These are phyloP conservation scores for Rosalia funebris DNA, from an alignment of 2,888 invertebrate genomes.

Conservation along the genomic window DNA sequence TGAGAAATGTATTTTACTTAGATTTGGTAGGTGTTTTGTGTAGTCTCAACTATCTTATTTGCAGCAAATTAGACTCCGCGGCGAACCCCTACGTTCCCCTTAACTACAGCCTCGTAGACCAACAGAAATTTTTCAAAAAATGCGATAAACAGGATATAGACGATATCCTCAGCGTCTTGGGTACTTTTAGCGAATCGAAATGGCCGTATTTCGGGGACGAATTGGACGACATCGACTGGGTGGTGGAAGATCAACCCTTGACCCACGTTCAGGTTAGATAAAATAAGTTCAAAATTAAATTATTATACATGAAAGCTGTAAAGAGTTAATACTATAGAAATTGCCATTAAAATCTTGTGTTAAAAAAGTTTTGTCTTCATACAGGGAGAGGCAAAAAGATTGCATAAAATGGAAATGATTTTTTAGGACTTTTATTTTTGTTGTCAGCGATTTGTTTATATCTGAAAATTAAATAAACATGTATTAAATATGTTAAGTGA, in stretches of 20 bases:
- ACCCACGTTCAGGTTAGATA: slow-evolving; percentile 67
- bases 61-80: slow-evolving; percentile 62
- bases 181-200: slow-evolving; percentile 56
- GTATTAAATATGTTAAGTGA: no score
- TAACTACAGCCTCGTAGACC: slow-evolving; percentile 68
- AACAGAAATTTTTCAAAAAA: slow-evolving; percentile 67
- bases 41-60: slow-evolving; percentile 8
- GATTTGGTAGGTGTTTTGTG: neutral
- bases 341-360: no score
- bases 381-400: no score
- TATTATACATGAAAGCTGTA: no score
- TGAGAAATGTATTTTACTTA: no score
- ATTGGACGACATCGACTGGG: slow-evolving; percentile 64
- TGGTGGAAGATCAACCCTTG: slow-evolving; percentile 68
- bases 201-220: slow-evolving; percentile 71
- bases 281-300: no score
- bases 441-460: no score
- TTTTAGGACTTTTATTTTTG: no score
- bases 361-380: no score
- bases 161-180: slow-evolving; percentile 60
- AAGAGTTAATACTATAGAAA: no score
- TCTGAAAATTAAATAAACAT: no score
- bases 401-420: no score
- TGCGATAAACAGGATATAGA: slow-evolving; percentile 64
- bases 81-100: slow-evolving; percentile 69